phyloP scores from a whole-genome alignment of 2,797 vertebrate genomes.

The Apogon hyalosoma region DNA sequence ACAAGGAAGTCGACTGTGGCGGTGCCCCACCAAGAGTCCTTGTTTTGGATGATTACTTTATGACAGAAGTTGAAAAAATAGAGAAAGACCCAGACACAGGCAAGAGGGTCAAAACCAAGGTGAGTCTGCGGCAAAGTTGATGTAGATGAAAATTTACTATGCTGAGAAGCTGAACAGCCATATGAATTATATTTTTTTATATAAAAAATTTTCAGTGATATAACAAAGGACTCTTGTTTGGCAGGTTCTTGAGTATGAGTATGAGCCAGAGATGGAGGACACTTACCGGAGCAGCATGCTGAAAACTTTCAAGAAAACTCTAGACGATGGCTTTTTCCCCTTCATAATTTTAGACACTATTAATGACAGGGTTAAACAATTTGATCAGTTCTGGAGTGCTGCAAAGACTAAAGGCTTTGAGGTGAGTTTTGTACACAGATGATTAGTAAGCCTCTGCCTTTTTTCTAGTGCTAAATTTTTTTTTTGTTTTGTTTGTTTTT shows the following conservation, averaged over 20 bases:
- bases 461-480: too few species aligned
- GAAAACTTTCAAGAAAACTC: slow-evolving; percentile 98
- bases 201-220: not conserved
- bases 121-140: slow-evolving; percentile 57
- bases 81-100: slow-evolving; percentile 96
- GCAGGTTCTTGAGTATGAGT: slow-evolving; percentile 96
- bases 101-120: slow-evolving; percentile 94
- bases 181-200: not conserved
- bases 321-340: slow-evolving; percentile 98
- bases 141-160: not conserved
- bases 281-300: slow-evolving; percentile 97
- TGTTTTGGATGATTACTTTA: slow-evolving; percentile 98
- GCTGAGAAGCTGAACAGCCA: not conserved
- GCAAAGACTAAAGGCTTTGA: slow-evolving; percentile 99
- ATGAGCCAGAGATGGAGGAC: slow-evolving; percentile 98
- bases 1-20: slow-evolving; percentile 98
- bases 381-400: slow-evolving; percentile 99
- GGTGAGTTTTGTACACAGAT: slow-evolving; percentile 77
- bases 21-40: slow-evolving; percentile 96
- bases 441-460: not conserved
- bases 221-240: slow-evolving; percentile 15
- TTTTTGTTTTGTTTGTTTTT: not conserved
- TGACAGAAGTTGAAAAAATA: slow-evolving; percentile 96
- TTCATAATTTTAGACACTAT: slow-evolving; percentile 98
- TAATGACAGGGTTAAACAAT: slow-evolving; percentile 95